Evolutionary conservation across 2,888 invertebrate species (phyloP), one percentile per base, ranked within the genome.

Genomic region (Coenonympha glycerion): DNA sequence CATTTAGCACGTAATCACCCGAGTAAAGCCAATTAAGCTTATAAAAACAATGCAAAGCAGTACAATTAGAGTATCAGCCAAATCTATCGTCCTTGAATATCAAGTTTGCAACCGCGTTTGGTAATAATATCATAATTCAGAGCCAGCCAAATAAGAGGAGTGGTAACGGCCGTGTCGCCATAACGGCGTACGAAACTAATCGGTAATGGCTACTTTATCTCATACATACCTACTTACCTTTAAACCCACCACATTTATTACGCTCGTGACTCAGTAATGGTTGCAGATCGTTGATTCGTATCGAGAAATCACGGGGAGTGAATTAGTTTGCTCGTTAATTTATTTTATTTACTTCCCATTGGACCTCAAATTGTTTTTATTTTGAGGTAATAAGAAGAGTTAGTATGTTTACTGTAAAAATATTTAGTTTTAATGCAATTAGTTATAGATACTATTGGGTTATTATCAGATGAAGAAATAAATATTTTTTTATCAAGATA

Each of bases 111-210:
- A 33, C 15, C 31, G 31, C 6, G 16, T 41, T 18, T 11, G 41
- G 28, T 1, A 18, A 41, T 21, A 36, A 3, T 24, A 24, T 24
- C 9, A 15, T 16, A 34, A n/a, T n/a, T 11, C 39, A 22, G 3
- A 16, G 18, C 15, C 18, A 19, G 11, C 6, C 21, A 15, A 16
- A 13, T 31, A 11, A 15, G 22, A 31, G 42, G 42, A 44, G 44
- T 44, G 42, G 42, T 31, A 45, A 5, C 45, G 15, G 34, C 24
- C 34, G 16, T 24, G 34, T 45, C 34, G 34, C 45, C 22, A 34
- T 34, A 24, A 24, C 34, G 13, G 45, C 26, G 42, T 36, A 50
- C 50, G 54, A 51, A 54, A 51, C 54, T 54, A 51, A 54, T 54
- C 51, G 47, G 26, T 54, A 54, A 54, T 51, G 47, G 42, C 37